Conservation (phyloP, 2,797 vertebrate genomes). For the Paguma larvata region DNA sequence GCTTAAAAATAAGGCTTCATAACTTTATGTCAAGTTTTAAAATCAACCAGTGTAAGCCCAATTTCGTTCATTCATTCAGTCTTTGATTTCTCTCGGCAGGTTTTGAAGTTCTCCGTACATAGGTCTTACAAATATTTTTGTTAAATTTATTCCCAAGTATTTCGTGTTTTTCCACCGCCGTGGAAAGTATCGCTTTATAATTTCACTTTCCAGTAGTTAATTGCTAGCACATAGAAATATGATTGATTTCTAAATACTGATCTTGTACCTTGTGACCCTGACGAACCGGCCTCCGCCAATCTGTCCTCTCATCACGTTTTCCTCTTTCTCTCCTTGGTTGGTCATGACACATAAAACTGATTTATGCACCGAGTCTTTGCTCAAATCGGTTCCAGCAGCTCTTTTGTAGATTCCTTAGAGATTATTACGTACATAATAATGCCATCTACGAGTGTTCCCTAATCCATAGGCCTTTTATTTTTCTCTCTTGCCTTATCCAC, state of each 20-base stretch:
- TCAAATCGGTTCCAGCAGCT: background rate
- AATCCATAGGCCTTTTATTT: background rate
- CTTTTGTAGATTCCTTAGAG: background rate
- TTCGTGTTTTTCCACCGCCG: background rate
- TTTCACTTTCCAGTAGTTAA: background rate
- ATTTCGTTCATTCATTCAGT: constrained; percentile 2
- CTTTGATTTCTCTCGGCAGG: background rate
- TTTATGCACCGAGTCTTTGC: background rate
- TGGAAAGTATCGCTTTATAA: background rate
- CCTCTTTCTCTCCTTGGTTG: background rate
- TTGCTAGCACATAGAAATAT: background rate
- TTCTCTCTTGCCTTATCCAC: background rate
- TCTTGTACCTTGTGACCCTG: background rate
- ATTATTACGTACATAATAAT: background rate
- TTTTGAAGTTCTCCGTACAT: background rate
- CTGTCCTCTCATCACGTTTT: background rate
- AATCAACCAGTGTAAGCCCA: background rate
- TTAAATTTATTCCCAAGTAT: background rate
- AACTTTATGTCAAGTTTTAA: background rate
- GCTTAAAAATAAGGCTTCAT: background rate
- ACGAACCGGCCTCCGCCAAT: background rate
- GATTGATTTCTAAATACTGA: background rate
- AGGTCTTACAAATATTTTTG: background rate
- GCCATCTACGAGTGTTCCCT: background rate
- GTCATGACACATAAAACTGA: background rate